A percentile compares a stretch with the other conserved stretches of the same genome.
Conservation (phyloP, 2,888 invertebrate species). For the Craniophora ligustri region DNA sequence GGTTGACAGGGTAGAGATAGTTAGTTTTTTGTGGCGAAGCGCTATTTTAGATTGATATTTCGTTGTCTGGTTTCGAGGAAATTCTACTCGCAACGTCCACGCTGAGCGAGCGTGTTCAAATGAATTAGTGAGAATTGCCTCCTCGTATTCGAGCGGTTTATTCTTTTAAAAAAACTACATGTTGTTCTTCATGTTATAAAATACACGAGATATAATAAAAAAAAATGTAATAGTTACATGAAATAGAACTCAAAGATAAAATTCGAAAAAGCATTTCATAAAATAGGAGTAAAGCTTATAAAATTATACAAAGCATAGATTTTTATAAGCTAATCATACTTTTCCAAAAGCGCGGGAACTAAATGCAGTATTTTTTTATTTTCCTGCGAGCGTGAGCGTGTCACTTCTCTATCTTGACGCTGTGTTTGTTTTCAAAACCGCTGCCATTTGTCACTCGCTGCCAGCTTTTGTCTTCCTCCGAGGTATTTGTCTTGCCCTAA, state of each 20-base stretch:
- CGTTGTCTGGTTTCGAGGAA: slow-evolving; percentile 32
- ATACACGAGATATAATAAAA: neutral
- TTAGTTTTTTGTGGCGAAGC: slow-evolving; percentile 42
- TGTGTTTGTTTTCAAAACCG: slow-evolving; percentile 52
- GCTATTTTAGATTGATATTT: slow-evolving; percentile 49
- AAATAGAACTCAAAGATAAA: too few relatives aligned
- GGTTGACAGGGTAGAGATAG: slow-evolving; percentile 50
- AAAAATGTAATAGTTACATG: too few relatives aligned
- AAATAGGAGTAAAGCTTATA: too few relatives aligned
- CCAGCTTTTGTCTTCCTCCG: slow-evolving; percentile 44
- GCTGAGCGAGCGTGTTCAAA: slow-evolving; percentile 33
- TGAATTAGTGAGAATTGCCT: slow-evolving; percentile 25
- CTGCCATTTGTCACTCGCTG: slow-evolving; percentile 53
- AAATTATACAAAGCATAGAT: too few relatives aligned
- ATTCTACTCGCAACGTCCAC: slow-evolving; percentile 30
- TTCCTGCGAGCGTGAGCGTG: slow-evolving; percentile 13
- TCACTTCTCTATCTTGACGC: slow-evolving; percentile 32
- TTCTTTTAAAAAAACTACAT: slow-evolving; percentile 8
- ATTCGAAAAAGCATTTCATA: too few relatives aligned
- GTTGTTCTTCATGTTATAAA: slow-evolving; percentile 1
- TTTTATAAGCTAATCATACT: too few relatives aligned
- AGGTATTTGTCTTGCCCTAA: slow-evolving; percentile 42
- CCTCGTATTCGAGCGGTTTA: slow-evolving; percentile 16
- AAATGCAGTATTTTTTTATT: slow-evolving; percentile 46
- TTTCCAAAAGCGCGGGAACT: slow-evolving; percentile 31